phyloP scores from a whole-genome alignment of 2,888 invertebrate species.

The Pherbina coryleti region DNA sequence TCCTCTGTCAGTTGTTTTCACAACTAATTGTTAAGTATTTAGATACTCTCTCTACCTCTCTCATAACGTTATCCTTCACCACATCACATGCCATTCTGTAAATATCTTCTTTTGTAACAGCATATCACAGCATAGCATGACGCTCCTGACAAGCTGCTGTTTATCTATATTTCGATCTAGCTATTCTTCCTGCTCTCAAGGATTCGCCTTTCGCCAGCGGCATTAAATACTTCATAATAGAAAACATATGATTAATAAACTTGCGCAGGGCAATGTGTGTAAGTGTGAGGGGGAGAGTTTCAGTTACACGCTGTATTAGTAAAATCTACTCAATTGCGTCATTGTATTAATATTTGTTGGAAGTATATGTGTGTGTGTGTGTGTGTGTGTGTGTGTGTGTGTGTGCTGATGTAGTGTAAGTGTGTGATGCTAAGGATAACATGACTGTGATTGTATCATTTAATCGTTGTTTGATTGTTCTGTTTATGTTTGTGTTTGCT shows the following conservation, averaged over 20 bases:
- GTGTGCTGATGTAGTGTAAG: neutral
- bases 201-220: neutral
- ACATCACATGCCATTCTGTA: neutral
- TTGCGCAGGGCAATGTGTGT: neutral
- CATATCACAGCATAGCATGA: no score
- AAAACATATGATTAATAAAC: neutral
- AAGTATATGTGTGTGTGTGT: no score
- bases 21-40: constrained; percentile 20
- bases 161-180: neutral
- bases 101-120: neutral
- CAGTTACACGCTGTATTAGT: neutral
- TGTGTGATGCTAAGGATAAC: neutral
- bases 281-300: neutral
- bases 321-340: neutral
- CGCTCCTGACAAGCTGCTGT: neutral
- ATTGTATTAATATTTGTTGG: neutral
- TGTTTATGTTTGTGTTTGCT: neutral
- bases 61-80: neutral
- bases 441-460: neutral
- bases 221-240: neutral
- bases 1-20: constrained; percentile 27
- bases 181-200: neutral
- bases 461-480: neutral
- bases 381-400: neutral
- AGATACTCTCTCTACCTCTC: neutral